Percentiles rank a stretch among this genome's conserved stretches.
Conservation (phyloP, 2,888 invertebrate species). For the Brachynemurus nebulosus region DNA sequence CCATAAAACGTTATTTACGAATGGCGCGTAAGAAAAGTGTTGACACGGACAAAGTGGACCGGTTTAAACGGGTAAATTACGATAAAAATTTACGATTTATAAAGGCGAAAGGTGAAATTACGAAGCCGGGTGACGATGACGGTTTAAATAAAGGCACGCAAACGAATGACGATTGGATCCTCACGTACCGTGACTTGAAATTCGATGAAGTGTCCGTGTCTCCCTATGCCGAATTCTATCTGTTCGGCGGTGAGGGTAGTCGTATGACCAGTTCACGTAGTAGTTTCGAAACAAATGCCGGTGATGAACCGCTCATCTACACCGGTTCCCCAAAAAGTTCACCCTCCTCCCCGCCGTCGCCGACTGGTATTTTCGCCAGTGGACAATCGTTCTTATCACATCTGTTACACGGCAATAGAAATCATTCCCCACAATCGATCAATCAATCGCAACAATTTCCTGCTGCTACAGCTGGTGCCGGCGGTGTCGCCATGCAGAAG, state of each 20-base stretch:
- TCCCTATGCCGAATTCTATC: constrained; percentile 21
- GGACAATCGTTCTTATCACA: constrained; percentile 50
- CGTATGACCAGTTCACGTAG: constrained; percentile 38
- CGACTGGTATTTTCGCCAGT: constrained; percentile 34
- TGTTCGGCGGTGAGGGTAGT: constrained; percentile 24
- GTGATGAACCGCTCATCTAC: constrained; percentile 24
- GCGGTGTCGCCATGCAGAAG: constrained; percentile 68
- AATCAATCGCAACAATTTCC: constrained; percentile 15
- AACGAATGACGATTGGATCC: constrained; percentile 63
- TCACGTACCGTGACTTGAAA: constrained; percentile 38
- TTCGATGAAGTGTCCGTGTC: constrained; percentile 24
- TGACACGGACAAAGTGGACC: constrained; percentile 64
- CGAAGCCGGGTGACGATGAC: constrained; percentile 65
- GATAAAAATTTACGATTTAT: constrained; percentile 73
- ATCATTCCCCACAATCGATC: constrained; percentile 12
- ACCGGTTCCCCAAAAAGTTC: constrained; percentile 13
- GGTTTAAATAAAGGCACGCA: constrained; percentile 62
- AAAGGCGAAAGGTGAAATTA: constrained; percentile 60
- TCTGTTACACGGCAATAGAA: constrained; percentile 41
- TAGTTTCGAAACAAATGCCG: constrained; percentile 35
- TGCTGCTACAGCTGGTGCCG: constrained; percentile 31
- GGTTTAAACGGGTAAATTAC: constrained; percentile 79
- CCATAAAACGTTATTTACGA: constrained; percentile 69
- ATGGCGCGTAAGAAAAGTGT: constrained; percentile 82
- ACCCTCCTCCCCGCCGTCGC: constrained; percentile 30